These are phyloP conservation scores for Sander lucioperca DNA, from an alignment of 2,113 vertebrate genomes.

Conservation along the genomic window DNA sequence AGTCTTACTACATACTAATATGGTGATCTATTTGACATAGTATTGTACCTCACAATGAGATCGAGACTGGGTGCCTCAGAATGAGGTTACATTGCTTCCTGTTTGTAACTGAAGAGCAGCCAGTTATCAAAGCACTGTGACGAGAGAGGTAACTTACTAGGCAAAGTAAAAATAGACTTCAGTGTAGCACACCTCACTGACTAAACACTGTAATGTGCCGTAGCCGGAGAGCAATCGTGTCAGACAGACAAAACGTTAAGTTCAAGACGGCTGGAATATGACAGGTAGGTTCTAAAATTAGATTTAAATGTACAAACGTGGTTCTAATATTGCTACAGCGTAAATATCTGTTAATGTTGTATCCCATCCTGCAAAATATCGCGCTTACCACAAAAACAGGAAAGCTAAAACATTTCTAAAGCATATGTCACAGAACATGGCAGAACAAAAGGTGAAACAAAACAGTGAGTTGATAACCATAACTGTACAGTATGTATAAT, in stretches of 20 bases:
- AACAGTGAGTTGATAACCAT: not conserved
- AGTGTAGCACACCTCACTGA: slow-evolving; percentile 49
- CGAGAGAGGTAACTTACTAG: slow-evolving; percentile 34
- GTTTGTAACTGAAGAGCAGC: slow-evolving; percentile 85
- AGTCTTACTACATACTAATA: not conserved
- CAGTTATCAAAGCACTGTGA: slow-evolving; percentile 53
- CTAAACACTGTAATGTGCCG: slow-evolving; percentile 48
- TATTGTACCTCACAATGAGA: not conserved
- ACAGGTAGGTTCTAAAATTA: slow-evolving; percentile 35
- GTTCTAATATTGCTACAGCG: not conserved
- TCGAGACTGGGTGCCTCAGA: slow-evolving; percentile 44
- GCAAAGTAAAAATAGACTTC: slow-evolving; percentile 78
- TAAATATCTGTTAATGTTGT: not conserved
- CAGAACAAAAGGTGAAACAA: not conserved
- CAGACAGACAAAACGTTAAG: slow-evolving; percentile 17
- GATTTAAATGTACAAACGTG: not conserved
- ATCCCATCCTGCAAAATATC: not conserved
- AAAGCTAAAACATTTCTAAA: not conserved
- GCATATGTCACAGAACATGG: not conserved
- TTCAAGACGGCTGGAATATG: slow-evolving; percentile 56
- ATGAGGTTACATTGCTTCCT: slow-evolving; percentile 82
- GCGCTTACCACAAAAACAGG: not conserved
- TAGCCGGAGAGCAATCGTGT: slow-evolving; percentile 25
- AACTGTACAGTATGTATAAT: not conserved
- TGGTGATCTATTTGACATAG: not conserved